Conservation (phyloP, 2,113 vertebrate species). For the Neotoma lepida region DNA sequence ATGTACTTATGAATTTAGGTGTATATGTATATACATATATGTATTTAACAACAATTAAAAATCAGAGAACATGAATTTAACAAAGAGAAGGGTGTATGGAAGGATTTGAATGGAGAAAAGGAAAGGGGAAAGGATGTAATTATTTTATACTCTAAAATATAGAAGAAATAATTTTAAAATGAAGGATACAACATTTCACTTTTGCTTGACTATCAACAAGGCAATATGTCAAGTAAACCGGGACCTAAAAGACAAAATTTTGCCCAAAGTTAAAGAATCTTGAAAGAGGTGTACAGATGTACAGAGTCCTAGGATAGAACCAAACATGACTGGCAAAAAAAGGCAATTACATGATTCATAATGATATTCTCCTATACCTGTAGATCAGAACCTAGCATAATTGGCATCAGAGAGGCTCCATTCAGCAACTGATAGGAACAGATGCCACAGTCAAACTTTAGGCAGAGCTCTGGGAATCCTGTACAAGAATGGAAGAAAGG, state of each 20-base stretch:
- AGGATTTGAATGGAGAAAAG: background rate
- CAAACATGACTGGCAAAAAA: background rate
- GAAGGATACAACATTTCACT: background rate
- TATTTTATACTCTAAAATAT: background rate
- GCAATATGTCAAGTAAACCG: background rate
- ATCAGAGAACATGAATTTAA: background rate
- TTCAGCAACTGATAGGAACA: background rate
- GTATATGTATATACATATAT: background rate
- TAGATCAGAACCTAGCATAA: background rate
- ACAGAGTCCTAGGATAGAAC: background rate
- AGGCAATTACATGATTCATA: background rate
- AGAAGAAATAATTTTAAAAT: background rate
- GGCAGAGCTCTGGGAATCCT: background rate
- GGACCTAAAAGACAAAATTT: background rate
- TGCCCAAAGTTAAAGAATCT: background rate
- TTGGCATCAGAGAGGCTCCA: background rate
- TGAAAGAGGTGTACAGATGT: background rate
- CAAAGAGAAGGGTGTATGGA: background rate
- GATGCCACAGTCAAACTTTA: background rate
- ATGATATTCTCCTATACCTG: background rate
- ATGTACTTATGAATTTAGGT: background rate
- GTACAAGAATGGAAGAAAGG: background rate
- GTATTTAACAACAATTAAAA: background rate
- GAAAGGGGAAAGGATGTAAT: background rate
- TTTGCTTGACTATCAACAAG: background rate